These are phyloP conservation scores for Cynoglossus semilaevis DNA, from an alignment of 2,113 vertebrate species.

Conservation along the genomic window DNA sequence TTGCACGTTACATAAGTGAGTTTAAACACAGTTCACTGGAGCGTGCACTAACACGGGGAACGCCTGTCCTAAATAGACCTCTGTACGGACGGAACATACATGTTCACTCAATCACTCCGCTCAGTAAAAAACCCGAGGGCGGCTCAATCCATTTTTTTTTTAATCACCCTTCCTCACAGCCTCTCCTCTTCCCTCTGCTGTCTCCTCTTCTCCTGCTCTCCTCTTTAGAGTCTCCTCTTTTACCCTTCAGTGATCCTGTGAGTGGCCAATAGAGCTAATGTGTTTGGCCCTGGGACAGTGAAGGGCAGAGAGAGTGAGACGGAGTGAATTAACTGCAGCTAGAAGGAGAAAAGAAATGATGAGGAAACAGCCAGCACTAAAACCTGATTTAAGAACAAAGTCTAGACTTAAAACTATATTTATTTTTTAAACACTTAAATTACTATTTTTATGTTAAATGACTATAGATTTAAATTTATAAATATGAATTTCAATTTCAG, in stretches of 20 bases:
- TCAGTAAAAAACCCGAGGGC: background rate
- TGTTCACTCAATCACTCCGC: slow-evolving; percentile 19
- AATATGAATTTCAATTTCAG: too few species aligned
- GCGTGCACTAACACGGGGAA: slow-evolving; percentile 25
- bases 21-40: slow-evolving; percentile 43
- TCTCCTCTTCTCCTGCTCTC: background rate
- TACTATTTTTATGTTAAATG: too few species aligned
- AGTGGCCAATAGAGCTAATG: slow-evolving; percentile 48
- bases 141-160: background rate
- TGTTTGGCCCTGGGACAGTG: slow-evolving; percentile 44
- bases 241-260: slow-evolving; percentile 36
- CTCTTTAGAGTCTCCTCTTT: slow-evolving; percentile 28
- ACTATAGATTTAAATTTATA: too few species aligned
- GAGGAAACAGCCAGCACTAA: background rate
- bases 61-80: slow-evolving; percentile 7
- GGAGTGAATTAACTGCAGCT: slow-evolving; percentile 32
- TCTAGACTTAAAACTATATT: too few species aligned
- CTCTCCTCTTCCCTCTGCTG: background rate
- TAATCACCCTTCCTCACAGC: slow-evolving; percentile 22
- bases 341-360: slow-evolving; percentile 5
- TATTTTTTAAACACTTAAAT: too few species aligned
- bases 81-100: slow-evolving; percentile 16
- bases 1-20: slow-evolving; percentile 50
- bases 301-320: slow-evolving; percentile 18
- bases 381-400: too few species aligned